Conservation (phyloP, 2,113 vertebrate genomes). For the Struthio camelus region DNA sequence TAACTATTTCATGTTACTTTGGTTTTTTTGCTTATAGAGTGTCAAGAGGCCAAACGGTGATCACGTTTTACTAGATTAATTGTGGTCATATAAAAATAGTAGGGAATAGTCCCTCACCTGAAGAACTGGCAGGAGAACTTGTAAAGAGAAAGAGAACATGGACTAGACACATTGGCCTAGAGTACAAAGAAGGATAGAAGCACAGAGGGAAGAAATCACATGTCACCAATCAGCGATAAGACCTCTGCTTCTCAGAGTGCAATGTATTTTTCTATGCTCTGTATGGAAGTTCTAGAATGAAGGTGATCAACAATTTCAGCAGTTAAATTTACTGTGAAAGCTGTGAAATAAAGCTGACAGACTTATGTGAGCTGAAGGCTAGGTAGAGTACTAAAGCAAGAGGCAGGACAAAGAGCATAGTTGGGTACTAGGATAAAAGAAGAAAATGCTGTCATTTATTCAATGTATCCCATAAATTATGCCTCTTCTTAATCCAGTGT, state of each 20-base stretch:
- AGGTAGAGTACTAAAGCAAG: not conserved
- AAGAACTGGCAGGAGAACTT: not conserved
- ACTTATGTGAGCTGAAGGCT: not conserved
- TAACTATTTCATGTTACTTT: fast-evolving
- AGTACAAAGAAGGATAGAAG: not conserved
- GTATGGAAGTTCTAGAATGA: not conserved
- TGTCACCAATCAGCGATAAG: not conserved
- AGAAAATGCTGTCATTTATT: not conserved
- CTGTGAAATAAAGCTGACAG: not conserved
- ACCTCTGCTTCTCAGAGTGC: not conserved
- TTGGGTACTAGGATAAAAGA: not conserved
- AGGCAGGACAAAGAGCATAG: not conserved
- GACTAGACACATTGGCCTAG: not conserved
- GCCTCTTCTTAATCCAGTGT: not conserved
- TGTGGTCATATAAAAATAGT: not conserved
- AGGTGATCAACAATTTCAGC: not conserved
- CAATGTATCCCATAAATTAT: not conserved
- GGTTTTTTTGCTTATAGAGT: not conserved
- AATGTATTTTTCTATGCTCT: not conserved
- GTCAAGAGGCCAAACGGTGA: not conserved
- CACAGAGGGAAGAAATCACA: not conserved
- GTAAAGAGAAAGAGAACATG: not conserved
- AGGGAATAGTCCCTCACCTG: not conserved
- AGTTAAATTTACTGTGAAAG: not conserved
- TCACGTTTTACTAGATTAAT: not conserved